Base-by-base conservation (phyloP, 2,797 vertebrate genomes). In the Falco columbarius region DNA sequence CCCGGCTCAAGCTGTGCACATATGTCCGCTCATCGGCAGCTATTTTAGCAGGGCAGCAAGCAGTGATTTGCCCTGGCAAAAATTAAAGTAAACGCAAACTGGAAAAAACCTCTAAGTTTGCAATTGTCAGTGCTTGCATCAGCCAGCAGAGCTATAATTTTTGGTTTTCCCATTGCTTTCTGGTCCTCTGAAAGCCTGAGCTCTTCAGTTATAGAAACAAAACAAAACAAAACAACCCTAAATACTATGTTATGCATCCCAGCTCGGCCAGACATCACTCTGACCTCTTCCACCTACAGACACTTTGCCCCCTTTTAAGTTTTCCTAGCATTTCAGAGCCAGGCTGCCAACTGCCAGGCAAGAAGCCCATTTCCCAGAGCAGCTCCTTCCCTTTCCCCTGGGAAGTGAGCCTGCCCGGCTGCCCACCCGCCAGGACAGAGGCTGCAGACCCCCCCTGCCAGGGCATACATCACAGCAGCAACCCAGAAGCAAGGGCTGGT, bases 11-110 rank as follows among this genome's bases (percentile, higher is more conserved):
- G 96, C 95, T 96, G 94, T 81, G 95, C 86, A 71, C 94, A 77
- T 86, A 91, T 61, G 66, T 52, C 93, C 79, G 76, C 72, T 72
- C 52, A 59, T 8, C 1, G 0, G 77, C 88, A 93, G 88, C 83
- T 96, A 93, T 93, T 95, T 93, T 44, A 87, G 84, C 85, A 91
- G 90, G 63, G 84, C 87, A 89, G 68, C 13, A 7, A 89, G 80
- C 94, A 82, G 67, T 51, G 90, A 95, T 92, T 90, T 95, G 74
- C 62, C 72, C 88, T 70, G 65, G 75, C 77, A 71, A 91, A 94
- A 95, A 66, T 14, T 56, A 75, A 94, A 65, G n/a, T 55, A 63
- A 74, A 46, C 79, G 17, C 36, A 90, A 92, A 87, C 36, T 29
- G 67, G 72, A 12, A 74, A 92, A 88, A 89, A 74, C 4, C 55